Conservation (phyloP, 1,140 invertebrate species). For the Euura lappo region DNA sequence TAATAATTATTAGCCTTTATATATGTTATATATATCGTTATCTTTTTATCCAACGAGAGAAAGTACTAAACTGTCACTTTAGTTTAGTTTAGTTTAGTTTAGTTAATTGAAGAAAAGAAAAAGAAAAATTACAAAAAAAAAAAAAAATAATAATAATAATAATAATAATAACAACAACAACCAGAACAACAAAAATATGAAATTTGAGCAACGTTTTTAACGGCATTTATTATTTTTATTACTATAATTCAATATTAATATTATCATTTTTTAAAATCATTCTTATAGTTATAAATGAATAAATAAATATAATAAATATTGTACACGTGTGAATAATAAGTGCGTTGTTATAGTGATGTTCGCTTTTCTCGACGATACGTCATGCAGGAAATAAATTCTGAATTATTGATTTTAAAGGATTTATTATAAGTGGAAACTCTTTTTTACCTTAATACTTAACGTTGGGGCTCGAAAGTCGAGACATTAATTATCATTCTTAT, state of each 20-base stretch:
- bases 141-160: too few species aligned
- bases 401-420: slow-evolving; percentile 6
- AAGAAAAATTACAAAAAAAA: neutral
- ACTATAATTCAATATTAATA: neutral
- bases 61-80: slow-evolving; percentile 4
- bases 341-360: slow-evolving; percentile 1
- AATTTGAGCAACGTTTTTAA: slow-evolving; percentile 4
- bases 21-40: slow-evolving; percentile 3
- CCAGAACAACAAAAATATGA: neutral
- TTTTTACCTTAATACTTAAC: neutral
- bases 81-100: slow-evolving; percentile 1
- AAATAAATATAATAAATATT: neutral
- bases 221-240: slow-evolving; percentile 12
- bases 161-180: too few species aligned
- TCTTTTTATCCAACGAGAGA: slow-evolving; percentile 4
- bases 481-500: neutral
- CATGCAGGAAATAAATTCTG: neutral
- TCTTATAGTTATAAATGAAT: neutral
- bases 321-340: neutral
- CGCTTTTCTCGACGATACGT: neutral
- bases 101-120: neutral
- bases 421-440: neutral
- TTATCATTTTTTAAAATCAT: neutral
- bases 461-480: neutral
- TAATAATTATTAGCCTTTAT: slow-evolving; percentile 1